A percentile compares a stretch with the other conserved stretches of the same genome.
Evolutionary conservation across 2,797 vertebrate species (phyloP).

Genomic region (Lacerta agilis): DNA sequence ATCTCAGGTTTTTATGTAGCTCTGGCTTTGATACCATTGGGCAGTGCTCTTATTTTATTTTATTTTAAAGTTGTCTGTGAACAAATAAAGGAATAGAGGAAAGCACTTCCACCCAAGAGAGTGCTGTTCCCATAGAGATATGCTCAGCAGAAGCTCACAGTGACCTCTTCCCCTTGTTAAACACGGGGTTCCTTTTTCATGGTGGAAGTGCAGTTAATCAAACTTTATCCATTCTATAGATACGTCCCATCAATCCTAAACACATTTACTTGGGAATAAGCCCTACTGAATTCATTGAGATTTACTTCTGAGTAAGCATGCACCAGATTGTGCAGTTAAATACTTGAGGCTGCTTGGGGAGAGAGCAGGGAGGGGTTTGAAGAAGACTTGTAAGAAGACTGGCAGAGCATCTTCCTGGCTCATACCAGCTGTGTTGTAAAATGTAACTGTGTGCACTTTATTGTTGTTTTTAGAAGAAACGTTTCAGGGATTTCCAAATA

Average conservation of each 20-base stretch:
- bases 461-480: slow-evolving; percentile 55
- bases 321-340: background rate
- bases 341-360: slow-evolving; percentile 16
- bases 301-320: background rate
- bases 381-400: slow-evolving; percentile 4
- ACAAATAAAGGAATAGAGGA: background rate
- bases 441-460: slow-evolving; percentile 59
- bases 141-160: background rate
- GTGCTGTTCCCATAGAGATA: background rate
- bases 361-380: background rate
- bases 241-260: background rate
- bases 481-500: slow-evolving; percentile 45
- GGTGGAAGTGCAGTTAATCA: slow-evolving; percentile 22
- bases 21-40: slow-evolving; percentile 3
- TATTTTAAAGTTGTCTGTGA: background rate
- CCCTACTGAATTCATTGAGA: background rate
- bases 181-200: slow-evolving; percentile 10
- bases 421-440: slow-evolving; percentile 28
- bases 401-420: background rate
- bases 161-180: background rate
- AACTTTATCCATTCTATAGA: background rate
- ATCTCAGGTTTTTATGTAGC: slow-evolving; percentile 22
- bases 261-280: background rate
- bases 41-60: background rate
- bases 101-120: background rate